Percentiles rank a stretch among this genome's conserved stretches.
These are phyloP conservation scores for Rotaria sp. DNA, from an alignment of 2,888 invertebrate species.

Conservation along the genomic window DNA sequence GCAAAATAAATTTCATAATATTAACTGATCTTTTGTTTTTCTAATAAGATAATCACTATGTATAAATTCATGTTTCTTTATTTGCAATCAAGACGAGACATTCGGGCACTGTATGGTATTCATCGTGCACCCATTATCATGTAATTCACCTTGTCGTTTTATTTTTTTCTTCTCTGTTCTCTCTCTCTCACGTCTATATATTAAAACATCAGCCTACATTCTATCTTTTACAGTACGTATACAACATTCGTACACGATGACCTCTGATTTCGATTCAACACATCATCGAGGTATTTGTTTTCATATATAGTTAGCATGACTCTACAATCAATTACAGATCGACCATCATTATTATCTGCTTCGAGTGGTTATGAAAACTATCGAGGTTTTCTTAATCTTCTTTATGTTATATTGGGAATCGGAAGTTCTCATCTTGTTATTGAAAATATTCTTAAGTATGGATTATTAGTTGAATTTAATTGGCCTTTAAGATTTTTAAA, in stretches of 20 bases:
- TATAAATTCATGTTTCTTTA: too few species aligned
- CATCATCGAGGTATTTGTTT: too few species aligned
- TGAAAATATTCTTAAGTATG: slow-evolving; percentile 92
- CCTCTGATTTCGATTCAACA: too few species aligned
- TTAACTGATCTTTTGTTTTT: too few species aligned
- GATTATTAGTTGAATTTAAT: slow-evolving; percentile 41
- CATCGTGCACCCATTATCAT: not conserved
- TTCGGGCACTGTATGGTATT: not conserved
- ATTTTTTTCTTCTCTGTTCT: not conserved
- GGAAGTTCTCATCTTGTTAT: slow-evolving; percentile 58
- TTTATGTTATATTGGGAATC: slow-evolving; percentile 58
- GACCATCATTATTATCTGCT: not conserved
- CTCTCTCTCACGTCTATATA: not conserved
- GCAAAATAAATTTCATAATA: too few species aligned
- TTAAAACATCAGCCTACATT: not conserved
- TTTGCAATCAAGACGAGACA: not conserved
- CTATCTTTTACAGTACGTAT: too few species aligned
- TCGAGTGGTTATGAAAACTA: slow-evolving; percentile 9
- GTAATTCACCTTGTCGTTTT: not conserved
- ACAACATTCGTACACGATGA: too few species aligned
- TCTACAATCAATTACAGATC: not conserved
- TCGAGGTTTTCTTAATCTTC: slow-evolving; percentile 59
- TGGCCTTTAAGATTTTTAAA: slow-evolving; percentile 34
- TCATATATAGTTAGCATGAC: not conserved
- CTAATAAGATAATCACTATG: too few species aligned